Evolutionary conservation across 1,140 invertebrate species (phyloP).

Genomic region (Heliconius eleuchia): DNA sequence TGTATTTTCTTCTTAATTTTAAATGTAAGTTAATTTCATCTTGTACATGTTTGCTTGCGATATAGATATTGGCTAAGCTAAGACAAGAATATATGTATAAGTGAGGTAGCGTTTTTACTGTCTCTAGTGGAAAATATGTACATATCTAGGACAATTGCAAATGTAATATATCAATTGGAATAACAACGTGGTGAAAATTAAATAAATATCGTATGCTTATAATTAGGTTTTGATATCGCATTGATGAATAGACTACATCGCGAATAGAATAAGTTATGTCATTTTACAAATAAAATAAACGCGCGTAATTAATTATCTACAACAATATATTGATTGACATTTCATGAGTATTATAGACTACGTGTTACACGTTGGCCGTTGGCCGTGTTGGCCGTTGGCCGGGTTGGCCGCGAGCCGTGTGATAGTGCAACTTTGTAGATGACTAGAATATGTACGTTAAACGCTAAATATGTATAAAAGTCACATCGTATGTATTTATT

Average conservation of each 20-base stretch:
- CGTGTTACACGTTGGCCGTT: conserved; percentile 12
- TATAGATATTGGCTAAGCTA: conserved; percentile 73
- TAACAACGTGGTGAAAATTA: conserved; percentile 51
- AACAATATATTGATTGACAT: conserved; percentile 60
- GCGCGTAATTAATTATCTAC: conserved; percentile 63
- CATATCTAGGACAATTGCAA: conserved; percentile 69
- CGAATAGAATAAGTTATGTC: conserved; percentile 46
- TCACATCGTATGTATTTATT: conserved; percentile 69
- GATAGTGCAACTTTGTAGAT: conserved; percentile 75
- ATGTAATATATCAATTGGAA: conserved; percentile 62
- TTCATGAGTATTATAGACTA: conserved; percentile 64
- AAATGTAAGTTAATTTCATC: conserved; percentile 15
- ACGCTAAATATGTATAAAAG: conserved; percentile 75
- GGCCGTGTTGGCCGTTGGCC: background rate
- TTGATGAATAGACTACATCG: conserved; percentile 50
- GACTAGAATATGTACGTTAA: conserved; percentile 80
- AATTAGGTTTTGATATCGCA: conserved; percentile 34
- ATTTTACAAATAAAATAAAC: conserved; percentile 67
- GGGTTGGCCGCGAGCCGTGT: conserved; percentile 46
- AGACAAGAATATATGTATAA: conserved; percentile 54
- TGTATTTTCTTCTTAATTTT: background rate
- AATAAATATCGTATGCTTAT: conserved; percentile 42
- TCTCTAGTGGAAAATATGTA: conserved; percentile 79
- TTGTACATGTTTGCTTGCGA: conserved; percentile 41
- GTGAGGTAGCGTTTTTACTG: conserved; percentile 80